These are phyloP conservation scores for Silvanus unidentatus DNA, from an alignment of 2,888 invertebrate genomes.

Conservation along the genomic window DNA sequence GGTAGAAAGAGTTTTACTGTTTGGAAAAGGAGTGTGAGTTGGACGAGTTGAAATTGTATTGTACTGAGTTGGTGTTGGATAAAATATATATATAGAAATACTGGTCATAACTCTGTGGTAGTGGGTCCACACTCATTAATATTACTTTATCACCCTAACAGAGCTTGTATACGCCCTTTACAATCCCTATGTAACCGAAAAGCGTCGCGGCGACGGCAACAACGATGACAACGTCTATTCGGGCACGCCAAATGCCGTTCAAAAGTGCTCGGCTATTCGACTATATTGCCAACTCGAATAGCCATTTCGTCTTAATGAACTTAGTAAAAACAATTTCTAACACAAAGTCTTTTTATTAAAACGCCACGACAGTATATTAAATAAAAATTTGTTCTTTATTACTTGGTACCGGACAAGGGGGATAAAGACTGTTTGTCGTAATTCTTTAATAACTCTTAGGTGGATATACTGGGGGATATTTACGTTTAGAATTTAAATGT, in stretches of 20 bases:
- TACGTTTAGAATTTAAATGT: too few relatives aligned
- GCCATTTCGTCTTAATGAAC: conserved; percentile 15
- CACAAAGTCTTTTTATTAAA: background rate
- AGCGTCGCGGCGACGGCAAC: too few relatives aligned
- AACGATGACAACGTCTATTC: background rate
- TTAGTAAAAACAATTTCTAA: conserved; percentile 14
- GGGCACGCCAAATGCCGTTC: conserved; percentile 1
- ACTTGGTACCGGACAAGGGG: background rate
- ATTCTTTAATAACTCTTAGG: too few relatives aligned
- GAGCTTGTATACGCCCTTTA: conserved; percentile 1
- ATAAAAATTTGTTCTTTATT: conserved; percentile 7
- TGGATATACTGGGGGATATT: too few relatives aligned
- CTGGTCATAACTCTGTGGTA: background rate
- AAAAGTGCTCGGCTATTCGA: background rate
- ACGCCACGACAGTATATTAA: conserved; percentile 4
- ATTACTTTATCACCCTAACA: conserved; percentile 20
- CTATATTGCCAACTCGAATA: conserved; percentile 14
- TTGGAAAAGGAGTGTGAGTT: too few relatives aligned
- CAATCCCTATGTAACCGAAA: conserved; percentile 4
- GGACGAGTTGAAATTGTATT: conserved; percentile 2
- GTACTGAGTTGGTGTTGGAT: background rate
- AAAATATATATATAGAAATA: background rate
- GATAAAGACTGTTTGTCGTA: too few relatives aligned
- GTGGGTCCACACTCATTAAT: conserved; percentile 20
- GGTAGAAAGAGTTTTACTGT: background rate